Evolutionary conservation across 1,140 invertebrate genomes (phyloP).

Genomic region (Lucilia sericata): DNA sequence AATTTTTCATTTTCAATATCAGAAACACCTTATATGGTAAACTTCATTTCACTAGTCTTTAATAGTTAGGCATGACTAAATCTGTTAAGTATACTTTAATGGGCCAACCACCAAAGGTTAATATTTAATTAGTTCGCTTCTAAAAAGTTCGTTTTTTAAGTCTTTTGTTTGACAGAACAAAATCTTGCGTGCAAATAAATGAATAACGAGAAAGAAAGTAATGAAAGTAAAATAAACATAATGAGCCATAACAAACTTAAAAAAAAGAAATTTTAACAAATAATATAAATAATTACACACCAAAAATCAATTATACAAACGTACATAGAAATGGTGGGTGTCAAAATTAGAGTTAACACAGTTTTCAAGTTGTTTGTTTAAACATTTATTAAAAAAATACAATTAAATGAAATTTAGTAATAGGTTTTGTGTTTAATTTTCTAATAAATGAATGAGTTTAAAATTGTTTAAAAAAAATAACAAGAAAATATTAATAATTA

Average conservation of each 20-base stretch:
- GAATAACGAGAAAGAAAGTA: background rate
- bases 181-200: background rate
- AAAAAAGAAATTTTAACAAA: background rate
- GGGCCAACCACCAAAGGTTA: too few species aligned
- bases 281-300: too few species aligned
- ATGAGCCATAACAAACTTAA: background rate
- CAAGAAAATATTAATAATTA: background rate
- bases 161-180: background rate
- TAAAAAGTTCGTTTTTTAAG: background rate
- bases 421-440: background rate
- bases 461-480: background rate
- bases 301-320: background rate
- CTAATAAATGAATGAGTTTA: background rate
- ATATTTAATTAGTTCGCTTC: too few species aligned
- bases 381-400: background rate
- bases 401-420: background rate
- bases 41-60: too few species aligned
- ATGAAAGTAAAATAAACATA: background rate
- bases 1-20: too few species aligned
- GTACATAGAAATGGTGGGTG: background rate
- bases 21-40: too few species aligned
- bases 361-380: background rate
- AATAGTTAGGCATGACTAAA: too few species aligned
- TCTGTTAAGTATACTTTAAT: too few species aligned
- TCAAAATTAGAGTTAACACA: background rate